These are phyloP conservation scores for Macroteleia sp. DNA, from an alignment of 2,888 invertebrate genomes.

Conservation along the genomic window DNA sequence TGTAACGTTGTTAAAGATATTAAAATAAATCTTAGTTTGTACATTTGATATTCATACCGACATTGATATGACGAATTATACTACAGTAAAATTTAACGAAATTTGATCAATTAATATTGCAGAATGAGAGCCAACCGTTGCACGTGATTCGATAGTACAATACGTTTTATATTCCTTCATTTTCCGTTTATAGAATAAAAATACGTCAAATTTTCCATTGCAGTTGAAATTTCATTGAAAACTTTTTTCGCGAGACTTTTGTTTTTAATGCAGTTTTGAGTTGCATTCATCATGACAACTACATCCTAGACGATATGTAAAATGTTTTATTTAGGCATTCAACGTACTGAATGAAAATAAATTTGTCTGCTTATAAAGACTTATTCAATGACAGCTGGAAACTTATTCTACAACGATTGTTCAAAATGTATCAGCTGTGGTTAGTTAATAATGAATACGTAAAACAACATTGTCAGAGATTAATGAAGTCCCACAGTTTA, in stretches of 20 bases:
- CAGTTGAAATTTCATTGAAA: no score
- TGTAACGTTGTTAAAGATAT: no score
- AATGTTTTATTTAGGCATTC: neutral
- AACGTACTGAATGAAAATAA: constrained; percentile 8
- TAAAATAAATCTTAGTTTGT: no score
- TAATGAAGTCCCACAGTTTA: neutral
- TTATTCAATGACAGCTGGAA: constrained; percentile 24
- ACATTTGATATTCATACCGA: neutral
- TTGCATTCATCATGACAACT: no score
- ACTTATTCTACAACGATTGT: constrained; percentile 6
- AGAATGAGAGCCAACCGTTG: neutral
- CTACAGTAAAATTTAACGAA: neutral
- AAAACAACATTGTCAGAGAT: neutral
- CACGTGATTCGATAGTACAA: neutral
- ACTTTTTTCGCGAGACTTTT: no score
- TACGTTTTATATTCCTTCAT: no score
- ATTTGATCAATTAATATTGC: constrained; percentile 12
- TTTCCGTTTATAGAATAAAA: constrained; percentile 8
- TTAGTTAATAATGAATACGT: constrained; percentile 15
- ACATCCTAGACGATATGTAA: no score
- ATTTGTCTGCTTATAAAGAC: constrained; percentile 3
- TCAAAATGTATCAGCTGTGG: neutral
- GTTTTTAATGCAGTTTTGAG: no score
- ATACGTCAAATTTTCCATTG: no score
- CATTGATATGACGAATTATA: no score